Conservation (phyloP, 2,797 vertebrate species). For the Danio albolineatus region DNA sequence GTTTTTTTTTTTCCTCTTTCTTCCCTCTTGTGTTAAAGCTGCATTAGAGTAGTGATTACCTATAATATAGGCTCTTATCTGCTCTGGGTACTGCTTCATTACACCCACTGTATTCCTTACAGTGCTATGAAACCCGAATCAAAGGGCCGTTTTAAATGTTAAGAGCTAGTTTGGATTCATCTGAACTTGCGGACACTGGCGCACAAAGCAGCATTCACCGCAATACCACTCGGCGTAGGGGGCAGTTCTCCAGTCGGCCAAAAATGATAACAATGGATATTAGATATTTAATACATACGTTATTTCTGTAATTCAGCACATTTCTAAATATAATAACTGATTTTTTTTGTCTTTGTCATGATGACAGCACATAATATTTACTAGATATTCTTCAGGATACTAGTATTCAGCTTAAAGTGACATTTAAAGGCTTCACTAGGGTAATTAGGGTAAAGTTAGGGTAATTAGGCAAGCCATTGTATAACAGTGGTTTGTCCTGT, state of each 20-base stretch:
- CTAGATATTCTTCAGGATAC: no score
- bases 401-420: no score
- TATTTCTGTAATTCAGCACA: no score
- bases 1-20: conserved; percentile 34
- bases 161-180: conserved; percentile 84
- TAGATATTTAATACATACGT: no score
- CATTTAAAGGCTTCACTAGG: no score
- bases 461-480: no score
- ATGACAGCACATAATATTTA: no score
- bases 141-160: conserved; percentile 81
- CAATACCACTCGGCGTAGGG: background rate
- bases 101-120: conserved; percentile 83
- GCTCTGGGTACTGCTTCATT: conserved; percentile 76
- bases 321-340: no score
- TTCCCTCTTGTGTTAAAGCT: conserved; percentile 62
- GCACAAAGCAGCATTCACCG: conserved; percentile 81
- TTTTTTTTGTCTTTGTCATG: no score
- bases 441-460: no score
- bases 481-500: no score
- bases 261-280: background rate
- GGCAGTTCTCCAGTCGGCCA: background rate
- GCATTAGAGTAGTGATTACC: conserved; percentile 67
- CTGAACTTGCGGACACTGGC: conserved; percentile 76
- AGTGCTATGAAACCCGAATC: conserved; percentile 81
- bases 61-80: conserved; percentile 71